Evolutionary conservation across 1,140 invertebrate species (phyloP).

Genomic region (Pectinophora gossypiella): DNA sequence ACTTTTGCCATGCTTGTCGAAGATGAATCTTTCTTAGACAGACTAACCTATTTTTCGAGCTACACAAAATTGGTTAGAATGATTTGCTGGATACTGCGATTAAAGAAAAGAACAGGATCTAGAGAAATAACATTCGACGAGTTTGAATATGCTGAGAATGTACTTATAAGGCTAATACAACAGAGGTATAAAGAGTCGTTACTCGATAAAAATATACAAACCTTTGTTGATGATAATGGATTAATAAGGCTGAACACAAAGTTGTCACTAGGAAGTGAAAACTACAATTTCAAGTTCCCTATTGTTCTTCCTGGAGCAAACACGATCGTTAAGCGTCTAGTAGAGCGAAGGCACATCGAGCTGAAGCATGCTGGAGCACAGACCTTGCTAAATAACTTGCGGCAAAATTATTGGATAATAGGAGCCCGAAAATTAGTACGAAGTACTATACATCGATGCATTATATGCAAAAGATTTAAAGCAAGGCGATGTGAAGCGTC

Average conservation of each 20-base stretch:
- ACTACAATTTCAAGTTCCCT: neutral
- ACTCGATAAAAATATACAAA: no score
- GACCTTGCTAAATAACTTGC: neutral
- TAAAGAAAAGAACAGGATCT: neutral
- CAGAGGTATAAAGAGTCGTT: no score
- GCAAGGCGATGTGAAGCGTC: neutral
- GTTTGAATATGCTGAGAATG: no score
- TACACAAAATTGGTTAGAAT: slow-evolving; percentile 9
- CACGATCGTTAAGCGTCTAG: slow-evolving; percentile 2
- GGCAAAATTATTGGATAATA: slow-evolving; percentile 5
- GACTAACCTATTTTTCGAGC: slow-evolving; percentile 7
- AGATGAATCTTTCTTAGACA: slow-evolving; percentile 11
- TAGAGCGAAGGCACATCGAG: neutral
- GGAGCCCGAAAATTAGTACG: neutral
- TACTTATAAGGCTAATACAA: no score
- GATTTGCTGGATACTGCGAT: slow-evolving; percentile 6
- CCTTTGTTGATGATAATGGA: neutral
- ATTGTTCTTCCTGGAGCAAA: slow-evolving; percentile 3
- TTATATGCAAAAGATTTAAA: slow-evolving; percentile 5
- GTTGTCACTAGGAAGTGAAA: neutral
- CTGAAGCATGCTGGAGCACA: slow-evolving; percentile 2
- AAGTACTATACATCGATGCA: neutral
- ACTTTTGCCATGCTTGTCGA: neutral
- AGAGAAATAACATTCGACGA: no score
- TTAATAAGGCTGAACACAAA: slow-evolving; percentile 4